phyloP scores from a whole-genome alignment of 2,113 vertebrate genomes.

The Mohoua ochrocephala region DNA sequence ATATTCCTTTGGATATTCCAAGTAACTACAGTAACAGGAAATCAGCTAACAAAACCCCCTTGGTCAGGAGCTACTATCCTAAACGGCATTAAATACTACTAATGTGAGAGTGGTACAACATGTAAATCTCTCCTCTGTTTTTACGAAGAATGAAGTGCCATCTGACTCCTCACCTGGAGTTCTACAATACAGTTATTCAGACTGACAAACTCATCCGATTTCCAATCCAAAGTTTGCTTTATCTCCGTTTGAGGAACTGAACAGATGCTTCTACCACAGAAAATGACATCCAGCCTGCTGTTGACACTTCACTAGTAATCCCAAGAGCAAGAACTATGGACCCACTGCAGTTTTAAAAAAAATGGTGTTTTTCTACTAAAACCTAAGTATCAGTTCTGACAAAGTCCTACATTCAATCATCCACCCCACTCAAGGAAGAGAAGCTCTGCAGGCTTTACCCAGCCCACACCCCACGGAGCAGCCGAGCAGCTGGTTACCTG shows the following conservation, averaged over 20 bases:
- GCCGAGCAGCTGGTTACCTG: background rate
- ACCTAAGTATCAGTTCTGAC: background rate
- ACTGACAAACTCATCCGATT: background rate
- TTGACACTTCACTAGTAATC: background rate
- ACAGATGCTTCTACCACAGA: background rate
- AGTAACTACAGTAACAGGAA: background rate
- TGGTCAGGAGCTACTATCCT: background rate
- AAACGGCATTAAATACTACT: background rate
- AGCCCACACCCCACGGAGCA: background rate
- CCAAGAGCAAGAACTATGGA: background rate
- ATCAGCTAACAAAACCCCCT: background rate
- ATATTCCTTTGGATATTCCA: background rate
- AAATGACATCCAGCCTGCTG: slow-evolving; percentile 29
- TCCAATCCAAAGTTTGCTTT: slow-evolving; percentile 10
- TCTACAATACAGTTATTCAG: background rate
- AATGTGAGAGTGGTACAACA: background rate
- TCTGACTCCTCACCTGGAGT: background rate
- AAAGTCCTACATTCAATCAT: background rate
- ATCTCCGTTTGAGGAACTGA: background rate
- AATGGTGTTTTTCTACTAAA: background rate
- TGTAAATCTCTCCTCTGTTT: background rate
- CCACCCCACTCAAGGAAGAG: background rate
- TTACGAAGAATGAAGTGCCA: background rate
- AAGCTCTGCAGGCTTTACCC: background rate
- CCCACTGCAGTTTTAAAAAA: background rate